Conservation (phyloP, 2,797 vertebrate genomes). For the Hylomyscus alleni region DNA sequence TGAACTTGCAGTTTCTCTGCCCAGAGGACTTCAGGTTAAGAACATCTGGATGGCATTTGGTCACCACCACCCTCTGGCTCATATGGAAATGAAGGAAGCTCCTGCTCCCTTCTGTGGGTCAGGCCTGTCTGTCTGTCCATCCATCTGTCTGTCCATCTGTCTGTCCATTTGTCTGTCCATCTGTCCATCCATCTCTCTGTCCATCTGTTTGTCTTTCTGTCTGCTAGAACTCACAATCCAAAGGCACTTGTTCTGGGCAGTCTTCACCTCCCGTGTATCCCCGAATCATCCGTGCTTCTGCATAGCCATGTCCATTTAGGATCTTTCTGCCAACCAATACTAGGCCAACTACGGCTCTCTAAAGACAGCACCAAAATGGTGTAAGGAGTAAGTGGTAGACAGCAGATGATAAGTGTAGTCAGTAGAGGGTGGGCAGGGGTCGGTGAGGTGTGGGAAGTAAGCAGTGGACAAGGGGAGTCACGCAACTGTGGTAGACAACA, state of each 20-base stretch:
- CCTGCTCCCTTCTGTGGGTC: rapidly evolving
- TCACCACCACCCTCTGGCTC: neutral
- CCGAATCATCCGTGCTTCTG: neutral
- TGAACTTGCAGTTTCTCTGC: neutral
- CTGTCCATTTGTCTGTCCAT: neutral
- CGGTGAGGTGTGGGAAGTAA: neutral
- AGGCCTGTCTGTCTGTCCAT: neutral
- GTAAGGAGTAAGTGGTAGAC: neutral
- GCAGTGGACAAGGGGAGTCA: no score
- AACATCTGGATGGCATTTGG: neutral
- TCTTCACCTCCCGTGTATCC: rapidly evolving
- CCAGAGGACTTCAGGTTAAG: neutral
- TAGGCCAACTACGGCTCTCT: neutral
- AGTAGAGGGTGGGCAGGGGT: neutral
- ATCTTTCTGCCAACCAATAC: no score
- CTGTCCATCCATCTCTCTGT: no score
- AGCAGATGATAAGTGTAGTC: neutral
- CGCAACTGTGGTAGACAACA: neutral
- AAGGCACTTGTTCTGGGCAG: neutral
- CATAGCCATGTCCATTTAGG: neutral
- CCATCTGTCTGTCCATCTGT: no score
- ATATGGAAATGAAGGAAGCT: rapidly evolving
- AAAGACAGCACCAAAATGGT: rapidly evolving
- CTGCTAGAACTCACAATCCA: neutral
- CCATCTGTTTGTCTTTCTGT: no score